These are phyloP conservation scores for Stenodema calcarata DNA, from an alignment of 2,888 invertebrate genomes.

Conservation along the genomic window DNA sequence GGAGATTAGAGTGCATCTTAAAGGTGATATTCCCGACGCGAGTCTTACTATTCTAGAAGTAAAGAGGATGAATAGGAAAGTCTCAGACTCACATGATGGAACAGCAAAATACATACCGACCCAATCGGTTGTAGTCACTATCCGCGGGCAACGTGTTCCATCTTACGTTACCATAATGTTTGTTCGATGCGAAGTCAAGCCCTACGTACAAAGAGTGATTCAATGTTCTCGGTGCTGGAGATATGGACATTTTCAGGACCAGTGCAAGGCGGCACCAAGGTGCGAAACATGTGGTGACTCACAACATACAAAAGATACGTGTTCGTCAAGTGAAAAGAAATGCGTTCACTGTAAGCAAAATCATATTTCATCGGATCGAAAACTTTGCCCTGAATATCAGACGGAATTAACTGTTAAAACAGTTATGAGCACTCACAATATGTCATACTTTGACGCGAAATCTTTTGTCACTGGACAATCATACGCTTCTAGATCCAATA, in stretches of 20 bases:
- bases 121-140: no score
- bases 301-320: background rate
- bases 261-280: background rate
- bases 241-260: background rate
- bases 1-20: background rate
- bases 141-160: no score
- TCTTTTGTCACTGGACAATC: background rate
- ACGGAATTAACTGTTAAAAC: background rate
- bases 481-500: background rate
- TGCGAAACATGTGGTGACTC: background rate
- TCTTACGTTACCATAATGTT: no score
- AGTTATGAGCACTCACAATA: background rate
- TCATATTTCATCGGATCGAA: background rate
- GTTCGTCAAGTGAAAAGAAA: background rate
- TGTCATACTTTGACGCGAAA: background rate
- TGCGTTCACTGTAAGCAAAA: background rate
- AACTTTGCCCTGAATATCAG: background rate
- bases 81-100: no score
- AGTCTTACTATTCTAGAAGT: background rate
- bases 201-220: no score
- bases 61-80: background rate
- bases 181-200: no score
- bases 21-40: background rate
- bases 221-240: no score
- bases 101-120: no score